A percentile compares a stretch with the other conserved stretches of the same genome.
These are phyloP conservation scores for Stenodema calcarata DNA, from an alignment of 2,888 invertebrate genomes.

Conservation along the genomic window DNA sequence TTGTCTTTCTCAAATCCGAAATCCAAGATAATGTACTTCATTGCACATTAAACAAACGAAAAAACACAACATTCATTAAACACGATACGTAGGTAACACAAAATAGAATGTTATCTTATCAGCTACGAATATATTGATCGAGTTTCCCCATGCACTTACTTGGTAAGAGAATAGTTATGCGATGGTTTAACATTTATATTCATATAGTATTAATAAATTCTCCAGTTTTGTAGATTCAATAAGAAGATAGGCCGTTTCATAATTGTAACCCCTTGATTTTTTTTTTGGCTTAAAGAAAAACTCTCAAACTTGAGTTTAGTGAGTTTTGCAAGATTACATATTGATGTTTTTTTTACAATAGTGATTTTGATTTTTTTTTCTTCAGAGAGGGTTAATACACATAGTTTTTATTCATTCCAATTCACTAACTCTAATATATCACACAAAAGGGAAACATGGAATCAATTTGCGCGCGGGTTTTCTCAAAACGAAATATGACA, in stretches of 20 bases:
- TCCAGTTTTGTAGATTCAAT: neutral
- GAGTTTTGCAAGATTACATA: neutral
- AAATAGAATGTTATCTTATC: neutral
- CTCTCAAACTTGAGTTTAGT: neutral
- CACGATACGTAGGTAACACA: neutral
- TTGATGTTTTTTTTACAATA: neutral
- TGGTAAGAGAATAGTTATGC: neutral
- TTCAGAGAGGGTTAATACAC: conserved; percentile 25
- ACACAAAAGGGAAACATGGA: conserved; percentile 32
- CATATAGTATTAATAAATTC: neutral
- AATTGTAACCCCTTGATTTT: conserved; percentile 26
- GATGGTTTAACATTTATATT: neutral
- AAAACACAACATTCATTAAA: neutral
- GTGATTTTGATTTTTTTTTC: neutral
- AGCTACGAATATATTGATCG: neutral
- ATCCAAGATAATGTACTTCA: neutral
- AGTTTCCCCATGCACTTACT: neutral
- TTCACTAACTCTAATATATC: conserved; percentile 6
- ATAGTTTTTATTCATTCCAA: neutral
- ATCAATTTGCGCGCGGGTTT: conserved; percentile 20
- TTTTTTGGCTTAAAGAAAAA: neutral
- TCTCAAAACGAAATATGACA: neutral
- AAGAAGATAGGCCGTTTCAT: conserved; percentile 44
- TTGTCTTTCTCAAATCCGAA: neutral
- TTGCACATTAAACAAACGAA: neutral